Evolutionary conservation across 2,113 vertebrate genomes (phyloP).

Genomic region (Numenius arquata): DNA sequence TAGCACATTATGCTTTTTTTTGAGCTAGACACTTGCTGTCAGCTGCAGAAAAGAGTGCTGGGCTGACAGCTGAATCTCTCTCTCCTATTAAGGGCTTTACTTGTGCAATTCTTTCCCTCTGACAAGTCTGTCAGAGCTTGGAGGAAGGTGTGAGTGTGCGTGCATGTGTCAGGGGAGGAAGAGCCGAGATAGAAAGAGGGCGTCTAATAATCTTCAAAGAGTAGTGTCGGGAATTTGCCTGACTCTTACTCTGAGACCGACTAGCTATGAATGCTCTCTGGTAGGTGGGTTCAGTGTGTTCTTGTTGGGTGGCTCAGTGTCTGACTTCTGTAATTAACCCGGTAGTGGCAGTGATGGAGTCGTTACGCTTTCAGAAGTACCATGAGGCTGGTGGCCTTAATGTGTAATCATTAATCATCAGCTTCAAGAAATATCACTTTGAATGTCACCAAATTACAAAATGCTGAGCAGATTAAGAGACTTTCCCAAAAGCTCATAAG

Average conservation of each 20-base stretch:
- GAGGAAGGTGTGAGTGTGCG: not conserved
- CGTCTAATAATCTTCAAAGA: slow-evolving; percentile 20
- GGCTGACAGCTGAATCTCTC: slow-evolving; percentile 22
- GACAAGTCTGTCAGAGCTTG: slow-evolving; percentile 19
- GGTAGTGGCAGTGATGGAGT: not conserved
- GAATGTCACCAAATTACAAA: not conserved
- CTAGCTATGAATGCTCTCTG: not conserved
- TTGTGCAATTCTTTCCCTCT: slow-evolving; percentile 9
- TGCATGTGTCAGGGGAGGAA: not conserved
- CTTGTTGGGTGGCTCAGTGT: not conserved
- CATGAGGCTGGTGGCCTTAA: not conserved
- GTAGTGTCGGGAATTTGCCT: not conserved
- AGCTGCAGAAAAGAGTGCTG: slow-evolving; percentile 2
- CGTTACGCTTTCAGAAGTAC: not conserved
- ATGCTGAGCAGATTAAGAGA: not conserved
- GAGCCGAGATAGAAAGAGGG: not conserved
- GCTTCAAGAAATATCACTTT: not conserved
- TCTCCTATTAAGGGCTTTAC: not conserved
- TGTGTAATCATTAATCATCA: not conserved
- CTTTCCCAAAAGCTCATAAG: not conserved
- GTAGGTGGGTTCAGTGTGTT: not conserved
- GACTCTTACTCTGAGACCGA: not conserved
- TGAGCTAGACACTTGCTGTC: slow-evolving; percentile 19
- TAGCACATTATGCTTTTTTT: slow-evolving; percentile 11
- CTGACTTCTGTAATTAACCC: not conserved